A percentile compares a stretch with the other conserved stretches of the same genome.
Conservation (phyloP, 2,797 vertebrate genomes). For the Tragelaphus eurycerus region DNA sequence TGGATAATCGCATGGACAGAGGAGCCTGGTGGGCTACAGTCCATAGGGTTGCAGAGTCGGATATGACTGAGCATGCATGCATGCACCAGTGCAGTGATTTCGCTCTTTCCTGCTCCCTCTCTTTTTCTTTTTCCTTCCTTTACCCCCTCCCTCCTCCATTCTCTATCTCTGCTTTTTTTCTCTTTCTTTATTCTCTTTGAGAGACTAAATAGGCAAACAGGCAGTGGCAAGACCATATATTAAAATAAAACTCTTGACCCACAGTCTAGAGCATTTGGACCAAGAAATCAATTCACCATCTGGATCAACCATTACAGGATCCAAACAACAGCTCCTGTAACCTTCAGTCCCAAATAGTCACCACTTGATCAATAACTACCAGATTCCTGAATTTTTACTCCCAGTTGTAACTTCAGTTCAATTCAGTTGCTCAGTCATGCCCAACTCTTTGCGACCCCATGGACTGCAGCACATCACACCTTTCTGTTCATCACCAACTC, state of each 20-base stretch:
- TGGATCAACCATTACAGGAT: neutral
- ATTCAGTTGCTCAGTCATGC: neutral
- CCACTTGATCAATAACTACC: neutral
- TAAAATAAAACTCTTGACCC: neutral
- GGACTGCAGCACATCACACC: neutral
- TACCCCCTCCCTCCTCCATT: neutral
- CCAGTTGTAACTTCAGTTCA: neutral
- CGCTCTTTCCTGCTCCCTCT: neutral
- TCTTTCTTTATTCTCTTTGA: neutral
- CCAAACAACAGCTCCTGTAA: neutral
- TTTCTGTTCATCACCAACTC: neutral
- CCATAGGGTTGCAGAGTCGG: neutral
- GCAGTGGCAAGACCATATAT: neutral
- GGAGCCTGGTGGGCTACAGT: neutral
- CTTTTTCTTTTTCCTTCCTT: neutral
- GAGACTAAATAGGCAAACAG: neutral
- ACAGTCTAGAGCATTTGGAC: neutral
- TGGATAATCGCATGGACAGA: neutral
- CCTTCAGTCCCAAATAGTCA: neutral
- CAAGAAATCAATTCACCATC: neutral
- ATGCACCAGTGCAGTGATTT: neutral
- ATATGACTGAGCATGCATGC: neutral
- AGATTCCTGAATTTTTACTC: neutral
- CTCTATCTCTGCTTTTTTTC: neutral
- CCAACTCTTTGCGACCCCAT: neutral